Conservation (phyloP, 2,113 vertebrate genomes). For the Myodes glareolus region DNA sequence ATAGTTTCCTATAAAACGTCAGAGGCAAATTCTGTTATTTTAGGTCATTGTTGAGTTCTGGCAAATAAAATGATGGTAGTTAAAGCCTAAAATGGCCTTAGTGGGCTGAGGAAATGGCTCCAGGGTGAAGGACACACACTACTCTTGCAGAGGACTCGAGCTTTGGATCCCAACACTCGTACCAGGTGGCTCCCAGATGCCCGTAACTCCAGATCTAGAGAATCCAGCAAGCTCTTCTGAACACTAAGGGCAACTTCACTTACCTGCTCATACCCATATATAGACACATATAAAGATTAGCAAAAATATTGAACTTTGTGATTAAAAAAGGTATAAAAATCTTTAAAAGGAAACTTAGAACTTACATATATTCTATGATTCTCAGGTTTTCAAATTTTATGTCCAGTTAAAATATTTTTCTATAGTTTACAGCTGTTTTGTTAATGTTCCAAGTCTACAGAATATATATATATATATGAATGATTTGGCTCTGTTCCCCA, state of each 20-base stretch:
- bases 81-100: neutral
- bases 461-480: neutral
- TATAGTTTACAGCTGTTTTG: constrained; percentile 34
- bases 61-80: constrained; percentile 35
- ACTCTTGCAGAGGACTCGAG: neutral
- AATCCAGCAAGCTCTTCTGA: too few relatives aligned
- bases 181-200: neutral
- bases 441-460: neutral
- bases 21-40: constrained; percentile 50
- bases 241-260: neutral
- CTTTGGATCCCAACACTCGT: neutral
- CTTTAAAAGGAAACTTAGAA: constrained; percentile 37
- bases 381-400: constrained; percentile 10
- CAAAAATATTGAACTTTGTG: neutral
- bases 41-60: constrained; percentile 42
- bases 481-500: constrained; percentile 36
- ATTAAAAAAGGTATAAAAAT: neutral
- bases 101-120: neutral
- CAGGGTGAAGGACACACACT: neutral
- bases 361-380: neutral
- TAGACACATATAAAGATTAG: neutral
- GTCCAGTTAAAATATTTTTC: constrained; percentile 41
- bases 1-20: constrained; percentile 35
- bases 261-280: too few relatives aligned
- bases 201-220: neutral